phyloP scores from a whole-genome alignment of 2,888 invertebrate genomes.

The Xylocampa areola region DNA sequence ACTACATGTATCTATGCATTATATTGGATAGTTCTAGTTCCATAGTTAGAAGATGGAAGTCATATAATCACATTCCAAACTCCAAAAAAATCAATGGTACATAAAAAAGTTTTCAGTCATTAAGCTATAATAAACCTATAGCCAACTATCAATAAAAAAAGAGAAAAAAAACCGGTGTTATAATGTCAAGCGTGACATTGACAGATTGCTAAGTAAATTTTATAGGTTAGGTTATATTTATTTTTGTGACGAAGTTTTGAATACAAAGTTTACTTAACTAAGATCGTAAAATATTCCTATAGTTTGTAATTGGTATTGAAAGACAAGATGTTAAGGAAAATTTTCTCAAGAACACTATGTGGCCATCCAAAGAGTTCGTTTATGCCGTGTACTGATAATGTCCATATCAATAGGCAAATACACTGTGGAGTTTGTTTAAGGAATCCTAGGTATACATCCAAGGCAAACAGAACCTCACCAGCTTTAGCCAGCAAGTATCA shows the following conservation, averaged over 20 bases:
- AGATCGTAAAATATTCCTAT: conserved; percentile 26
- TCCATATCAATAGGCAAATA: conserved; percentile 72
- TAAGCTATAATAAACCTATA: no score
- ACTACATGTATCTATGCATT: no score
- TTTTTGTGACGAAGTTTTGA: conserved; percentile 5
- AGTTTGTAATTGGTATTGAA: conserved; percentile 34
- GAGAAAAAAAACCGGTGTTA: conserved; percentile 7
- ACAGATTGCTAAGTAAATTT: conserved; percentile 25
- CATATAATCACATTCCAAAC: no score
- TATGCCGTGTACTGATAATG: conserved; percentile 56
- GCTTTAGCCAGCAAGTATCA: conserved; percentile 91
- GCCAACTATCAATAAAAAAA: no score
- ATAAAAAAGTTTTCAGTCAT: no score
- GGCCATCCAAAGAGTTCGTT: conserved; percentile 37
- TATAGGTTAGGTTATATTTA: conserved; percentile 45
- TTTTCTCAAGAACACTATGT: conserved; percentile 48
- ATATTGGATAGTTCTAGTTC: no score
- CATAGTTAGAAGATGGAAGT: no score
- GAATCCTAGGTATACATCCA: conserved; percentile 78
- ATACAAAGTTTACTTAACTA: background rate
- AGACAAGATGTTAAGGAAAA: conserved; percentile 61
- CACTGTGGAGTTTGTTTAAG: conserved; percentile 76
- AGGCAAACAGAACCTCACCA: conserved; percentile 79
- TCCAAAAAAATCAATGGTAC: no score
- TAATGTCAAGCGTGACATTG: conserved; percentile 36